phyloP scores from a whole-genome alignment of 2,113 vertebrate genomes.

The Marmota monax region DNA sequence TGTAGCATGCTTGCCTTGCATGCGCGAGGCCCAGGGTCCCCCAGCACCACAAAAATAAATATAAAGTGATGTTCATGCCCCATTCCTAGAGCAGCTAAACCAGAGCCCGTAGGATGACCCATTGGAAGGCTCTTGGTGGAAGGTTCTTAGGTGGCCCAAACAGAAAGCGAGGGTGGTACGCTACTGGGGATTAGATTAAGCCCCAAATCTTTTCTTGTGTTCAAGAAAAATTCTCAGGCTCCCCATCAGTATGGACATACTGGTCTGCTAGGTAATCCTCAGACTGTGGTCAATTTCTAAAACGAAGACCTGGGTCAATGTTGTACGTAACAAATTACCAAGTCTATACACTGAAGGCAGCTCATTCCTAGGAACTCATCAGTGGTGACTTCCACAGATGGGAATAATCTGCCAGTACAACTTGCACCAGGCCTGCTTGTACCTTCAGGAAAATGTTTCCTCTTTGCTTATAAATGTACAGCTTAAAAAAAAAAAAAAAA shows the following conservation, averaged over 20 bases:
- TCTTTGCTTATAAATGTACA: background rate
- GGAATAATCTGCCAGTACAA: background rate
- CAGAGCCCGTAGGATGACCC: background rate
- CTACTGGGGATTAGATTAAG: background rate
- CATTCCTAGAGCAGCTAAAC: background rate
- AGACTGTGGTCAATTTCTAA: background rate
- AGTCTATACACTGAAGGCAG: background rate
- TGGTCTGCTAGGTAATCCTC: background rate
- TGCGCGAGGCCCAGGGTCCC: too few species aligned
- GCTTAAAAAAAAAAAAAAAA: background rate
- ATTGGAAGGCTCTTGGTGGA: background rate
- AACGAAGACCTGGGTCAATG: background rate
- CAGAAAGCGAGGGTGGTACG: background rate
- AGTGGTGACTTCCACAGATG: background rate
- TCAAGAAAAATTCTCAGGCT: background rate
- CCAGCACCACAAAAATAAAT: too few species aligned
- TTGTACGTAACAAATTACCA: background rate
- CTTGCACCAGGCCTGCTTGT: fast-evolving
- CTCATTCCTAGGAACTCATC: background rate
- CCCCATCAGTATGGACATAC: background rate
- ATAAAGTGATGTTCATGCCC: too few species aligned
- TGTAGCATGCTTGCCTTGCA: too few species aligned
- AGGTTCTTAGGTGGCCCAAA: background rate
- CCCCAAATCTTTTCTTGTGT: background rate
- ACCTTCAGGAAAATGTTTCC: too few species aligned